Evolutionary conservation across 2,797 vertebrate genomes (phyloP).

Genomic region (Percopsis omiscomaycus): DNA sequence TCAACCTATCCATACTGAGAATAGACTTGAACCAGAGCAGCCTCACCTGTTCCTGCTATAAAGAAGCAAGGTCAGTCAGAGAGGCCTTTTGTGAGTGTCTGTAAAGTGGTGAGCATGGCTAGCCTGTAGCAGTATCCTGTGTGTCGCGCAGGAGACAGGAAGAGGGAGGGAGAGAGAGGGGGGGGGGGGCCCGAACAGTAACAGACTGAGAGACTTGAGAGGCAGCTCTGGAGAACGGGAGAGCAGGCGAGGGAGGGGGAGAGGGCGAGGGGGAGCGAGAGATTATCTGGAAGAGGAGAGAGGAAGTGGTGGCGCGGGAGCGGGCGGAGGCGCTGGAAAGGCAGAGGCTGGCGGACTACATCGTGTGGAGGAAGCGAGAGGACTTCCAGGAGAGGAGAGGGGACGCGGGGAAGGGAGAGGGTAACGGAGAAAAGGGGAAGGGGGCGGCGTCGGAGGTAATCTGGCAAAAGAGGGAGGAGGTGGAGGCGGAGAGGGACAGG

Average conservation of each 20-base stretch:
- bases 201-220: conserved; percentile 22
- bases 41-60: conserved; percentile 64
- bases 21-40: conserved; percentile 61
- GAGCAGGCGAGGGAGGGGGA: conserved; percentile 76
- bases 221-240: conserved; percentile 84
- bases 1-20: conserved; percentile 36
- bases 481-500: conserved; percentile 55
- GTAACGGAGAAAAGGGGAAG: conserved; percentile 45
- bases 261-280: conserved; percentile 64
- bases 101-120: conserved; percentile 42
- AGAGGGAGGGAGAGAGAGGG: too few relatives aligned
- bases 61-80: too few relatives aligned
- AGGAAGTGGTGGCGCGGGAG: conserved; percentile 81
- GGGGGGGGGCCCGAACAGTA: conserved; percentile 15
- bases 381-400: conserved; percentile 82
- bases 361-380: conserved; percentile 80
- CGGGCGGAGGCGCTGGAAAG: conserved; percentile 74
- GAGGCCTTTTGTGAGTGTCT: conserved; percentile 31
- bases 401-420: conserved; percentile 65
- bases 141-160: too few relatives aligned
- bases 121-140: conserved; percentile 42
- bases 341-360: conserved; percentile 73
- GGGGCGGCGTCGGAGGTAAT: conserved; percentile 51
- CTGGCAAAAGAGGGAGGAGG: conserved; percentile 55
- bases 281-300: conserved; percentile 77